Evolutionary conservation across 2,888 invertebrate genomes (phyloP).

Genomic region (Pherbina coryleti): DNA sequence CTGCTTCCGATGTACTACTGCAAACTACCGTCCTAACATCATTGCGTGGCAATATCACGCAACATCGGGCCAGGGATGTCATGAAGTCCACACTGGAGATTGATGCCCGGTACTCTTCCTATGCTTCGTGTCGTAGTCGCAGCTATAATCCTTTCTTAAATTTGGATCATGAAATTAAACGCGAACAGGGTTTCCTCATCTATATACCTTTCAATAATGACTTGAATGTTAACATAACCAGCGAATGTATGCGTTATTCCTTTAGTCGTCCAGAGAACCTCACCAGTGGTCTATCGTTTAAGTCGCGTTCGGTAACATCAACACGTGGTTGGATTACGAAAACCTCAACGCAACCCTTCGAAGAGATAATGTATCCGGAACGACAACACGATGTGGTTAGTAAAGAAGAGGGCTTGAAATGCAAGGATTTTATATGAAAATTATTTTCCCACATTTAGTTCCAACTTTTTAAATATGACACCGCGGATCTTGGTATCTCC

Average conservation of each 20-base stretch:
- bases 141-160: conserved; percentile 76
- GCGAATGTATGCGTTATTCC: conserved; percentile 61
- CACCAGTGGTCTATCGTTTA: conserved; percentile 68
- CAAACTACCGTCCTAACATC: conserved; percentile 73
- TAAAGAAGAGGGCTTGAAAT: background rate
- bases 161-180: conserved; percentile 76
- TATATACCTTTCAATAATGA: conserved; percentile 75
- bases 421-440: background rate
- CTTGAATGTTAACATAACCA: conserved; percentile 61
- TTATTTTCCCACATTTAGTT: conserved; percentile 54
- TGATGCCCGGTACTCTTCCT: conserved; percentile 74
- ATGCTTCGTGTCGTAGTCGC: conserved; percentile 70
- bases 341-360: conserved; percentile 60
- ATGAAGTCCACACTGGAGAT: conserved; percentile 75
- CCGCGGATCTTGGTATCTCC: conserved; percentile 66
- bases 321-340: conserved; percentile 66
- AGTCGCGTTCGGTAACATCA: conserved; percentile 67
- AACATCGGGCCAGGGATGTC: conserved; percentile 72
- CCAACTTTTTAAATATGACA: conserved; percentile 62
- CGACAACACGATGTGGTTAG: conserved; percentile 63
- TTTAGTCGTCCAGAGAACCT: conserved; percentile 67
- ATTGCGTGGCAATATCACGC: conserved; percentile 78
- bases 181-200: conserved; percentile 78
- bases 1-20: conserved; percentile 71
- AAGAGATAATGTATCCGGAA: conserved; percentile 66